phyloP scores from a whole-genome alignment of 1,140 invertebrate genomes.

The Proales similis region DNA sequence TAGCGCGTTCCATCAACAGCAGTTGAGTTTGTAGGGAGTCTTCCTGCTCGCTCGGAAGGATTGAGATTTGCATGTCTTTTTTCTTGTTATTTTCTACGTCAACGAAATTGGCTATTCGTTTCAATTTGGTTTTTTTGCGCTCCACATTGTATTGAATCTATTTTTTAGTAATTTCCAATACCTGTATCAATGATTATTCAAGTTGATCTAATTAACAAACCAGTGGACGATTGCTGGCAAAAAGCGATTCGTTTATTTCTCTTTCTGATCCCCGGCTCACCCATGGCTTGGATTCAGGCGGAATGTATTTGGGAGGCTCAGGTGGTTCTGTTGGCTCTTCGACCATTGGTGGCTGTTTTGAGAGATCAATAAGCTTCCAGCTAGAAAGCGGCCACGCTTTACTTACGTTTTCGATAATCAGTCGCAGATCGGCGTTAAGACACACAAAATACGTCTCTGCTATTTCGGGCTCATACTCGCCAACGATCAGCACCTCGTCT shows the following conservation, averaged over 20 bases:
- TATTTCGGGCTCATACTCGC: slow-evolving; percentile 50
- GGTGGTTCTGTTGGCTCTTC: slow-evolving; percentile 41
- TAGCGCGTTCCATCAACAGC: slow-evolving; percentile 46
- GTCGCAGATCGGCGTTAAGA: slow-evolving; percentile 39
- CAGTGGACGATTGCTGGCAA: slow-evolving; percentile 44
- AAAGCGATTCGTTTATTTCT: slow-evolving; percentile 47
- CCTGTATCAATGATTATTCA: not conserved
- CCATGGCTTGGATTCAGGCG: slow-evolving; percentile 50
- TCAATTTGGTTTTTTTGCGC: not conserved
- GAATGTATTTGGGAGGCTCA: slow-evolving; percentile 48
- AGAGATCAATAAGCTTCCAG: not conserved
- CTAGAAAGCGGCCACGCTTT: not conserved
- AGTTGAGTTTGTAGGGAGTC: slow-evolving; percentile 45
- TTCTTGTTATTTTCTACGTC: slow-evolving; percentile 14
- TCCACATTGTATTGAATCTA: slow-evolving; percentile 8
- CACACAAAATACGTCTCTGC: slow-evolving; percentile 52
- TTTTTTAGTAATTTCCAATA: not conserved
- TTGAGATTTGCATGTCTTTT: slow-evolving; percentile 14
- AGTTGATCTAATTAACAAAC: slow-evolving; percentile 38
- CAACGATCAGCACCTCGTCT: slow-evolving; percentile 50
- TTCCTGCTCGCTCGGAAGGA: slow-evolving; percentile 46
- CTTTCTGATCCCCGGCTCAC: slow-evolving; percentile 50
- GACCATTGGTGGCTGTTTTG: slow-evolving; percentile 39
- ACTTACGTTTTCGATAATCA: slow-evolving; percentile 40
- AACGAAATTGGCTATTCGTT: slow-evolving; percentile 5